These are phyloP conservation scores for Dipodomys ordii DNA, from an alignment of 2,113 vertebrate species.

Conservation along the genomic window DNA sequence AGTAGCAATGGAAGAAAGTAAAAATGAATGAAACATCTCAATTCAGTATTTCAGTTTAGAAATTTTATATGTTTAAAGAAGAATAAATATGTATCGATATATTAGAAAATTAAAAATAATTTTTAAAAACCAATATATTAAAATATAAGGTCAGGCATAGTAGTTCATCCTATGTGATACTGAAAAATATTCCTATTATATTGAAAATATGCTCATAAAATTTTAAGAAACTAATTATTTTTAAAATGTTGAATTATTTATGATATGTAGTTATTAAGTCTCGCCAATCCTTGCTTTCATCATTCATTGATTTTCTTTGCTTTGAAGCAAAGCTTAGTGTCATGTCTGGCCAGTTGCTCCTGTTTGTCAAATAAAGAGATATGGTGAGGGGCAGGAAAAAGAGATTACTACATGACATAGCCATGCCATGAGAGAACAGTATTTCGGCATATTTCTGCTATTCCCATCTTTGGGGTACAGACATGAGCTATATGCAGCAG, in stretches of 20 bases:
- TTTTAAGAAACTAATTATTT: constrained; percentile 14
- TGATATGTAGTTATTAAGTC: not conserved
- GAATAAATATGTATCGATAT: not conserved
- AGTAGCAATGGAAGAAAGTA: not conserved
- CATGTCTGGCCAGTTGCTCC: no score
- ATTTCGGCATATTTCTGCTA: no score
- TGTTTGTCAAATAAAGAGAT: not conserved
- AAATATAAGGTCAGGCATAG: not conserved
- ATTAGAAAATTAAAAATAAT: constrained; percentile 31
- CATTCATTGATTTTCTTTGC: constrained; percentile 11
- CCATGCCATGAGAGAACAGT: no score
- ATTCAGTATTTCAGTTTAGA: not conserved
- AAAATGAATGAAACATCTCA: not conserved
- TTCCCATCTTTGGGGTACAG: no score
- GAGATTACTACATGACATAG: no score
- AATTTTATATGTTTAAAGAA: not conserved
- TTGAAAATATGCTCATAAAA: not conserved
- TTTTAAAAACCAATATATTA: constrained; percentile 6
- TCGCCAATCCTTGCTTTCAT: not conserved
- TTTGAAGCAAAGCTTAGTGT: not conserved
- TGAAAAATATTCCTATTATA: not conserved
- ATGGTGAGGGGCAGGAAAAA: no score
- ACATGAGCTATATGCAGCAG: no score
- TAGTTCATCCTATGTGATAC: not conserved
- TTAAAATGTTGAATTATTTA: constrained; percentile 1